phyloP scores from a whole-genome alignment of 2,797 vertebrate genomes.

The Austrolebias charrua region DNA sequence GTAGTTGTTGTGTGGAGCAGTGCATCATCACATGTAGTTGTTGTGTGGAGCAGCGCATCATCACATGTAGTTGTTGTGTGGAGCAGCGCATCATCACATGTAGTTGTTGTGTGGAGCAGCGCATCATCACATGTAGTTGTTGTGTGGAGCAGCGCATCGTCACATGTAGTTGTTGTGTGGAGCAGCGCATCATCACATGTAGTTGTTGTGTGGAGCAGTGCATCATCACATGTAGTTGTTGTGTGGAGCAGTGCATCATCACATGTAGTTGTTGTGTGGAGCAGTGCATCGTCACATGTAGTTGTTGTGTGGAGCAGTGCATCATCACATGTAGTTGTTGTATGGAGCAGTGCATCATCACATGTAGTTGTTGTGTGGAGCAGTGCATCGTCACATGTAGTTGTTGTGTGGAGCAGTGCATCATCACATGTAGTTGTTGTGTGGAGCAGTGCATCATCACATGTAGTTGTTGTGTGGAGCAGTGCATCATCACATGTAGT shows the following conservation, averaged over 20 bases:
- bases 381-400: constrained; percentile 40
- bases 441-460: constrained; percentile 34
- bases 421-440: constrained; percentile 35
- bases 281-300: constrained; percentile 39
- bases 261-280: constrained; percentile 34
- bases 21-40: constrained; percentile 34
- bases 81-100: constrained; percentile 39
- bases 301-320: constrained; percentile 28
- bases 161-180: constrained; percentile 34
- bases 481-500: constrained; percentile 38
- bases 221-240: constrained; percentile 32
- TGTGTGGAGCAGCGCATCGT: constrained; percentile 31
- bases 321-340: constrained; percentile 34
- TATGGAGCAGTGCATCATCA: constrained; percentile 32
- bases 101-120: constrained; percentile 27
- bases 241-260: constrained; percentile 33
- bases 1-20: constrained; percentile 29
- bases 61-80: constrained; percentile 35
- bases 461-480: constrained; percentile 33
- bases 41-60: constrained; percentile 30
- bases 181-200: constrained; percentile 40
- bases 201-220: constrained; percentile 28
- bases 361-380: constrained; percentile 34
- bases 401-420: constrained; percentile 23
- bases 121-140: constrained; percentile 33